Conservation (phyloP, 2,888 invertebrate species). For the Sipunculus nudus region DNA sequence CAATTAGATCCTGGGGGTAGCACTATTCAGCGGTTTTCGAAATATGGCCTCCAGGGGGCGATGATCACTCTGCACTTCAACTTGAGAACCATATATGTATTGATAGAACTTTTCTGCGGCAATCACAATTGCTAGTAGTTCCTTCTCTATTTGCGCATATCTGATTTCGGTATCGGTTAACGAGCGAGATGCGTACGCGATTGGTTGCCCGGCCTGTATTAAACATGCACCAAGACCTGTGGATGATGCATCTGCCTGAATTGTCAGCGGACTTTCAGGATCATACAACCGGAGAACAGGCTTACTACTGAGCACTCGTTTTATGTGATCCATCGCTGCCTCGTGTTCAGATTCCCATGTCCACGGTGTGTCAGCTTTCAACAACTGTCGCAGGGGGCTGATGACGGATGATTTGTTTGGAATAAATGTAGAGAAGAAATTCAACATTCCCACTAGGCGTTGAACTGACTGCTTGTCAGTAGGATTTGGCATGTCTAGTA, state of each 20-base stretch:
- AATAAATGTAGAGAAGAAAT: constrained; percentile 39
- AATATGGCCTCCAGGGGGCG: neutral
- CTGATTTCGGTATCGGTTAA: constrained; percentile 33
- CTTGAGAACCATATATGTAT: constrained; percentile 37
- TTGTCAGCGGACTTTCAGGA: constrained; percentile 27
- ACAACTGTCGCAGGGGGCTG: constrained; percentile 30
- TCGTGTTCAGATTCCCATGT: constrained; percentile 35
- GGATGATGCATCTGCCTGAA: constrained; percentile 39
- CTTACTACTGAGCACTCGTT: constrained; percentile 17
- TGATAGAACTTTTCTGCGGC: constrained; percentile 31
- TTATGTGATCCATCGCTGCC: constrained; percentile 23
- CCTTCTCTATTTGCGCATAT: constrained; percentile 35
- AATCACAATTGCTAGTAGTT: constrained; percentile 37
- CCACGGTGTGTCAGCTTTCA: constrained; percentile 29
- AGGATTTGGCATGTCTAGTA: constrained; percentile 39
- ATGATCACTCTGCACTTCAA: constrained; percentile 32
- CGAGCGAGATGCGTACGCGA: constrained; percentile 36
- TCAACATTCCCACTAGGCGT: constrained; percentile 38
- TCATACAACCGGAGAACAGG: constrained; percentile 36
- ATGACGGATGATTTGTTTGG: constrained; percentile 37
- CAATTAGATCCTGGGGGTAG: neutral
- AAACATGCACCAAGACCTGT: constrained; percentile 37
- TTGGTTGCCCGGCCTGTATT: constrained; percentile 31
- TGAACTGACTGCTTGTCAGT: constrained; percentile 35
- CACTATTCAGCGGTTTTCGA: neutral